These are phyloP conservation scores for Drosophila koepferae DNA, from an alignment of 2,888 invertebrate genomes.

Conservation along the genomic window DNA sequence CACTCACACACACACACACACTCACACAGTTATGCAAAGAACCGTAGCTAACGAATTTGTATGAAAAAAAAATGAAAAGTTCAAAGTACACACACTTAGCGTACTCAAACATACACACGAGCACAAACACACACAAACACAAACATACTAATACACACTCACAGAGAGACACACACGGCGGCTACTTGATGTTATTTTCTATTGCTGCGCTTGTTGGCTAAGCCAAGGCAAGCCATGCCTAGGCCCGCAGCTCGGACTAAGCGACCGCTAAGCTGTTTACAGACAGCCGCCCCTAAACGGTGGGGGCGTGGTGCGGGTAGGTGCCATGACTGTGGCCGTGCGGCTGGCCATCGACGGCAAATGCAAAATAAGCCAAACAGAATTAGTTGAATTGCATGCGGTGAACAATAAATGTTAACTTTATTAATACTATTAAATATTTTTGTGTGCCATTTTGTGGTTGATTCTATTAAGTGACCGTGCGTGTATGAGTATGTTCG, in stretches of 20 bases:
- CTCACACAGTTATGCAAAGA: slow-evolving; percentile 13
- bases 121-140: slow-evolving; percentile 8
- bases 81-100: slow-evolving; percentile 76
- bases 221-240: slow-evolving; percentile 39
- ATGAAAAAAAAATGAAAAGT: slow-evolving; percentile 76
- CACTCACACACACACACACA: slow-evolving; percentile 10
- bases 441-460: slow-evolving; percentile 2
- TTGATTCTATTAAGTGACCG: not conserved
- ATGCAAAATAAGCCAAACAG: slow-evolving; percentile 14
- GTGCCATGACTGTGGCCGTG: not conserved
- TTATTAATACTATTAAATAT: slow-evolving; percentile 36
- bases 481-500: not conserved
- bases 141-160: not conserved
- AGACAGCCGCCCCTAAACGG: not conserved
- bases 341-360: slow-evolving; percentile 17
- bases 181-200: slow-evolving; percentile 67
- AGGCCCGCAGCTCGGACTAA: slow-evolving; percentile 32
- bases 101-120: slow-evolving; percentile 56
- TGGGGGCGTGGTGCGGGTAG: no score
- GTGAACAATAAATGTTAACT: slow-evolving; percentile 23
- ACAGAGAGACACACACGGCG: slow-evolving; percentile 33
- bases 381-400: slow-evolving; percentile 23
- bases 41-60: slow-evolving; percentile 54
- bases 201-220: slow-evolving; percentile 36
- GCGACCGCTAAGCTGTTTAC: slow-evolving; percentile 52